These are phyloP conservation scores for Danaus chrysippus DNA, from an alignment of 2,888 invertebrate species.

Conservation along the genomic window DNA sequence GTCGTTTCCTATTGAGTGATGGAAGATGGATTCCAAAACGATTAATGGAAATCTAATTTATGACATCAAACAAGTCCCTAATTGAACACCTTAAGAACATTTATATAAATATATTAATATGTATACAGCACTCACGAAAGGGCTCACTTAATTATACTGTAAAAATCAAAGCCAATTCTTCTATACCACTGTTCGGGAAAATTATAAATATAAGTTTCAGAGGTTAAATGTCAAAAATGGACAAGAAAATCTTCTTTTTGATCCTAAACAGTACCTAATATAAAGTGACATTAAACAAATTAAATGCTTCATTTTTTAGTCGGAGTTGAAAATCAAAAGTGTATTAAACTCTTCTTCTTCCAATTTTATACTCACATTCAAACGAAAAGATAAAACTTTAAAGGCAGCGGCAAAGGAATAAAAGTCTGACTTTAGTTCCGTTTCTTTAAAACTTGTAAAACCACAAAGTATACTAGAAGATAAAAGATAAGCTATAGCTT, in stretches of 20 bases:
- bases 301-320: background rate
- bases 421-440: constrained; percentile 43
- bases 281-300: background rate
- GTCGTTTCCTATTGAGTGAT: constrained; percentile 29
- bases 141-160: too few relatives aligned
- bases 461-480: constrained; percentile 58
- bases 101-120: too few relatives aligned
- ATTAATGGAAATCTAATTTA: constrained; percentile 8
- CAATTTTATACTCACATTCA: constrained; percentile 3
- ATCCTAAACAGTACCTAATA: too few relatives aligned
- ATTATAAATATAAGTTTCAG: too few relatives aligned
- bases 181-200: too few relatives aligned
- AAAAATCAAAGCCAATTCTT: too few relatives aligned
- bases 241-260: too few relatives aligned
- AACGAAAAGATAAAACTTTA: background rate
- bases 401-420: constrained; percentile 39
- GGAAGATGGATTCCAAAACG: constrained; percentile 8
- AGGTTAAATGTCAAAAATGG: too few relatives aligned
- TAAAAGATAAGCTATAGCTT: constrained; percentile 47
- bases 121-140: too few relatives aligned
- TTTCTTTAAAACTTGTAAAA: constrained; percentile 58
- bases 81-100: background rate
- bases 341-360: background rate
- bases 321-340: background rate
- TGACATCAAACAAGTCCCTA: background rate